A percentile compares a stretch with the other conserved stretches of the same genome.
These are phyloP conservation scores for Maniola hyperantus DNA, from an alignment of 2,888 invertebrate species.

Conservation along the genomic window DNA sequence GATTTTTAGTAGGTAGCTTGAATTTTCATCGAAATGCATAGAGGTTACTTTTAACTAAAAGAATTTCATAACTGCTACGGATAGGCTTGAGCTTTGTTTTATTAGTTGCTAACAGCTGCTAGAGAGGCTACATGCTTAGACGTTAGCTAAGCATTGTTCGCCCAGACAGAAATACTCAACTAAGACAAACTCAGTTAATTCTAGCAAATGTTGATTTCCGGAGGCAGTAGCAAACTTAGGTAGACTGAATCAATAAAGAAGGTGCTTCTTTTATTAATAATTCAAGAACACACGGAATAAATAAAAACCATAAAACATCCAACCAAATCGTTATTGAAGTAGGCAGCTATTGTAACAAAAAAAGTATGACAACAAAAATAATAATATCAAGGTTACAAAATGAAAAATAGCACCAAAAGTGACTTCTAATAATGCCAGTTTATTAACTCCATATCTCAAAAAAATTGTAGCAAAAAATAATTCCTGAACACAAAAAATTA, in stretches of 20 bases:
- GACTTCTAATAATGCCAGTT: no score
- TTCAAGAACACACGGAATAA: neutral
- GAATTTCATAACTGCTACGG: no score
- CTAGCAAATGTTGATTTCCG: neutral
- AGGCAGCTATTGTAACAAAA: neutral
- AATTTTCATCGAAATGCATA: no score
- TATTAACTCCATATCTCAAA: neutral
- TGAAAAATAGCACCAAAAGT: neutral
- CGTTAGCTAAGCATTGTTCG: no score
- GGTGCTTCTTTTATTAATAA: neutral
- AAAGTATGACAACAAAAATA: neutral
- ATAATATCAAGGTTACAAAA: conserved; percentile 3
- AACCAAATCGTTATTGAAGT: neutral
- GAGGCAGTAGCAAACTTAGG: neutral
- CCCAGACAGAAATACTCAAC: neutral
- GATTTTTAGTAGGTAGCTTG: no score
- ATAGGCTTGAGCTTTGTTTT: no score
- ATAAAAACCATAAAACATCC: neutral
- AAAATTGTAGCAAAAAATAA: neutral
- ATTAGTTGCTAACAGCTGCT: no score
- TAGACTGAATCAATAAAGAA: neutral
- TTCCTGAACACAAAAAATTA: neutral
- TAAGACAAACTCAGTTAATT: neutral
- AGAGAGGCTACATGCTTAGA: no score
- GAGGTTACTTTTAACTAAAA: no score